phyloP scores from a whole-genome alignment of 2,888 invertebrate genomes.

The Zaprionus obscuricornis region DNA sequence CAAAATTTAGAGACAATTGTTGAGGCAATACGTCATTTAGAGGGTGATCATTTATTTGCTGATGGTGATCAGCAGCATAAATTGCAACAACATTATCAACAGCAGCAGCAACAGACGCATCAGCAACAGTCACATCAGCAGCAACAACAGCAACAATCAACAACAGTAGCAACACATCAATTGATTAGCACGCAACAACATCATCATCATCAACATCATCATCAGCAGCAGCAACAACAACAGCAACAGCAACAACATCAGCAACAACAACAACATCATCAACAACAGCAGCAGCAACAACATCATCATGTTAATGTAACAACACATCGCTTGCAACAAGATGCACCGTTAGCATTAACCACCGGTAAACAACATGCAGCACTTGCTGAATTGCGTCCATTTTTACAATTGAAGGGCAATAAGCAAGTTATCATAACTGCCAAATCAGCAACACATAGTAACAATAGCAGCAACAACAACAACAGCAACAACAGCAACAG shows the following conservation, averaged over 20 bases:
- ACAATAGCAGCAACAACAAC: constrained; percentile 57
- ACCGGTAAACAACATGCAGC: constrained; percentile 83
- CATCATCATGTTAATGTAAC: constrained; percentile 2
- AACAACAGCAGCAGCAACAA: constrained; percentile 49
- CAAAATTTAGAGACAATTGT: constrained; percentile 99
- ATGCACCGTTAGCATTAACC: constrained; percentile 82
- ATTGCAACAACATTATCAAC: constrained; percentile 66
- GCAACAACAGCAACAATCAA: constrained; percentile 30
- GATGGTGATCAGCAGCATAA: constrained; percentile 85
- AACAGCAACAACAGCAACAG: constrained; percentile 50
- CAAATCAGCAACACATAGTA: constrained; percentile 62
- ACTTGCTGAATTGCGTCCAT: constrained; percentile 86
- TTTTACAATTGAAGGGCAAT: constrained; percentile 86
- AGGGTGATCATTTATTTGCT: constrained; percentile 96
- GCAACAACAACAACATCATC: constrained; percentile 50
- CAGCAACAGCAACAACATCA: constrained; percentile 27
- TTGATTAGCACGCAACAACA: constrained; percentile 7
- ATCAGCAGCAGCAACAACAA: constrained; percentile 68
- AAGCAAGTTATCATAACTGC: constrained; percentile 80
- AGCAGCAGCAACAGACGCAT: constrained; percentile 71
- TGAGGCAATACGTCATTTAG: constrained; percentile 98
- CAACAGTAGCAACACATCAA: constrained; percentile 34
- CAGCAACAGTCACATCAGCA: constrained; percentile 56
- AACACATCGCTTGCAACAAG: constrained; percentile 69
- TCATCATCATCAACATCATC: too few relatives aligned